Conservation (phyloP, 2,888 invertebrate species). For the Aphelenchoides bicaudatus region DNA sequence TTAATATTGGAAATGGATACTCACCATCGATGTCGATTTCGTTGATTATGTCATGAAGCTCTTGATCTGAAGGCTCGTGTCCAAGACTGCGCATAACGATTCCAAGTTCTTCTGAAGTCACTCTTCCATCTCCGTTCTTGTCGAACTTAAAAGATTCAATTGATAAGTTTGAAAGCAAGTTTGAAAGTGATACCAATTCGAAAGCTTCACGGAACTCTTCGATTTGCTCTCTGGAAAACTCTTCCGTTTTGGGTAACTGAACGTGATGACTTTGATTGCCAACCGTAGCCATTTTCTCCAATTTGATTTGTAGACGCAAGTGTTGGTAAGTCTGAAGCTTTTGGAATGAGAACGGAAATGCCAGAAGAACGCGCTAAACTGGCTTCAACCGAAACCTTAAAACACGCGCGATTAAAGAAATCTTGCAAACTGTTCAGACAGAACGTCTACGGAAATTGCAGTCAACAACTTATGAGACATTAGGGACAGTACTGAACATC, state of each 20-base stretch:
- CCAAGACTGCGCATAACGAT: conserved; percentile 38
- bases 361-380: no score
- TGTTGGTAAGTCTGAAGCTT: no score
- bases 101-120: conserved; percentile 36
- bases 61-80: conserved; percentile 35
- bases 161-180: background rate
- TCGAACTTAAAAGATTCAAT: conserved; percentile 25
- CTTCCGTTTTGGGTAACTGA: conserved; percentile 28
- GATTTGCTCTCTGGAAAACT: conserved; percentile 29
- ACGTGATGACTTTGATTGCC: conserved; percentile 4
- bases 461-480: no score
- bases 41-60: conserved; percentile 37
- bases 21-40: conserved; percentile 41
- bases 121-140: conserved; percentile 37
- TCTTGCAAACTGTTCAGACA: no score
- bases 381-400: no score
- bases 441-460: no score
- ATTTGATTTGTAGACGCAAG: no score
- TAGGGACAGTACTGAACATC: no score
- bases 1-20: no score
- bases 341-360: no score
- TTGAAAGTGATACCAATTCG: conserved; percentile 17
- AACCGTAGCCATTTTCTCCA: conserved; percentile 8
- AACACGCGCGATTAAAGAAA: no score
- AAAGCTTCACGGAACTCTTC: conserved; percentile 39